Evolutionary conservation across 2,113 vertebrate genomes (phyloP).

Genomic region (Pundamilia nyererei): DNA sequence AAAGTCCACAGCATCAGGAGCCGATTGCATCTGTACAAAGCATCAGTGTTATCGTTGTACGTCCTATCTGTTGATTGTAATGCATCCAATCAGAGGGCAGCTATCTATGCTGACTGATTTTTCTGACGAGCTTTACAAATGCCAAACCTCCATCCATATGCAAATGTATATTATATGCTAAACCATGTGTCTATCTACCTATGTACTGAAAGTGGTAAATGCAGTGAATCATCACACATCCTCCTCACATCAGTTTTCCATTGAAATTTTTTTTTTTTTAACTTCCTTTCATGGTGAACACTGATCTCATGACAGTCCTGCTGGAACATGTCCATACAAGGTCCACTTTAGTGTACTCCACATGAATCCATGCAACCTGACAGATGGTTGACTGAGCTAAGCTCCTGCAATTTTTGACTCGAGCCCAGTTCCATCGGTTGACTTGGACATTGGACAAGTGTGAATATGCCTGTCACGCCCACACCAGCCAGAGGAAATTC

Average conservation of each 20-base stretch:
- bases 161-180: constrained; percentile 2
- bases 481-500: neutral
- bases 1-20: neutral
- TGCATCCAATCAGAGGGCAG: neutral
- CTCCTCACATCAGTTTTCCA: constrained; percentile 2
- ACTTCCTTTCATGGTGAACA: constrained; percentile 26
- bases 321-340: constrained; percentile 50
- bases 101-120: neutral
- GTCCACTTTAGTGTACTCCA: constrained; percentile 41
- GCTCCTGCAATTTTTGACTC: constrained; percentile 5
- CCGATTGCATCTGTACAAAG: neutral
- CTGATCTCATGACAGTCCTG: constrained; percentile 42
- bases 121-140: neutral
- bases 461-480: constrained; percentile 34
- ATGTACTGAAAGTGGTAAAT: constrained; percentile 15
- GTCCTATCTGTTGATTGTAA: neutral
- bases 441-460: constrained; percentile 35
- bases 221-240: constrained; percentile 7
- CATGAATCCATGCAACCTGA: constrained; percentile 41
- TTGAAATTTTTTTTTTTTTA: neutral
- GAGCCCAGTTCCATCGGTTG: constrained; percentile 43
- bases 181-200: neutral
- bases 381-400: constrained; percentile 59
- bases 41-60: neutral
- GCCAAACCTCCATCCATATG: neutral